A percentile compares a stretch with the other conserved stretches of the same genome.
These are phyloP conservation scores for Lasioglossum baleicum DNA, from an alignment of 1,140 invertebrate genomes.

Conservation along the genomic window DNA sequence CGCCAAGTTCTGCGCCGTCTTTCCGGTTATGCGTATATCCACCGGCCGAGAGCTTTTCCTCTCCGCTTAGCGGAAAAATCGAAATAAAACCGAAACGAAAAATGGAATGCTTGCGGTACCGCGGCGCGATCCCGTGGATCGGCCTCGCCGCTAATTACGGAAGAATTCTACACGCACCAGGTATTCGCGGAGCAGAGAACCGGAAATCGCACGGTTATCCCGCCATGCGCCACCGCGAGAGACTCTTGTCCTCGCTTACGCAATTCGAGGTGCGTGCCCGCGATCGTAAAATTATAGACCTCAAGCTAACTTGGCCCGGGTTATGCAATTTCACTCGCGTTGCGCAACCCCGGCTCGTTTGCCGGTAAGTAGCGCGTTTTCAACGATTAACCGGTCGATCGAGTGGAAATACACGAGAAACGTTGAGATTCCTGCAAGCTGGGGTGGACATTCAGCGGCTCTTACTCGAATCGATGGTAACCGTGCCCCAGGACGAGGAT, in stretches of 20 bases:
- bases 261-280: conserved; percentile 8
- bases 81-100: not conserved
- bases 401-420: too few species aligned
- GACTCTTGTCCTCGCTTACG: conserved; percentile 21
- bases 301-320: not conserved
- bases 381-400: not conserved
- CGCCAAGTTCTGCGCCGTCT: not conserved
- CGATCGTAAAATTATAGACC: conserved; percentile 32
- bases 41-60: not conserved
- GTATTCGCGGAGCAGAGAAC: not conserved
- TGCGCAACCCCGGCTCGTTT: conserved; percentile 23
- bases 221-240: not conserved
- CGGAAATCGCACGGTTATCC: conserved; percentile 23
- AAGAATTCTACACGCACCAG: not conserved
- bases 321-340: conserved; percentile 21
- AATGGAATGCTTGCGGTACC: not conserved
- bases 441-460: too few species aligned
- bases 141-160: not conserved
- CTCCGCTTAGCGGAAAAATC: not conserved
- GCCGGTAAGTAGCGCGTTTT: not conserved
- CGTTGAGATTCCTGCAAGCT: too few species aligned
- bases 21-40: not conserved
- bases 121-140: not conserved
- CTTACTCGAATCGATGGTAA: too few species aligned
- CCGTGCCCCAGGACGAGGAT: too few species aligned